Evolutionary conservation across 2,113 vertebrate genomes (phyloP).

Genomic region (Trichechus manatus): DNA sequence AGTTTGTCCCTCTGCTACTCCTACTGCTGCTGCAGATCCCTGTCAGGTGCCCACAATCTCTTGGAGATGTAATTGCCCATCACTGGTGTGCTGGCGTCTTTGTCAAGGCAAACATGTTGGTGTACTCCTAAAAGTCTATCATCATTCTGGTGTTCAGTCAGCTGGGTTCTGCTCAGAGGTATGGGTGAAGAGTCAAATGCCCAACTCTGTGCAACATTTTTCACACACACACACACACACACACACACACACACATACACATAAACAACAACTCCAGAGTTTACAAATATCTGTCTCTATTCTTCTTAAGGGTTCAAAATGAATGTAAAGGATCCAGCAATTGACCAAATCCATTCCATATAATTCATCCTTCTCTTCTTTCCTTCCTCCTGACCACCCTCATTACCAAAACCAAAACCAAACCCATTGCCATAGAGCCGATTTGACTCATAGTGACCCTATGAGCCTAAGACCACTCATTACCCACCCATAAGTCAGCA

Average conservation of each 20-base stretch:
- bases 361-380: background rate
- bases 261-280: background rate
- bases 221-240: too few relatives aligned
- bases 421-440: background rate
- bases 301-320: background rate
- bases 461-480: background rate
- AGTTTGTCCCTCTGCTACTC: background rate
- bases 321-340: background rate
- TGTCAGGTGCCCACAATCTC: background rate
- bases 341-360: background rate
- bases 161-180: background rate
- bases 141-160: background rate
- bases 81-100: background rate
- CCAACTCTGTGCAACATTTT: background rate
- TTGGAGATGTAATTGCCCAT: too few relatives aligned
- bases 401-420: background rate
- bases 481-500: background rate
- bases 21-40: background rate
- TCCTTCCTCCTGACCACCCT: background rate
- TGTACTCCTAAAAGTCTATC: background rate
- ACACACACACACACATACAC: background rate
- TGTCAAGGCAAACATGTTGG: too few relatives aligned
- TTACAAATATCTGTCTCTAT: background rate
- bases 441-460: too few relatives aligned
- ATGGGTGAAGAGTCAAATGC: background rate